Conservation (phyloP, 2,113 vertebrate species). For the Tetraodon nigroviridis region DNA sequence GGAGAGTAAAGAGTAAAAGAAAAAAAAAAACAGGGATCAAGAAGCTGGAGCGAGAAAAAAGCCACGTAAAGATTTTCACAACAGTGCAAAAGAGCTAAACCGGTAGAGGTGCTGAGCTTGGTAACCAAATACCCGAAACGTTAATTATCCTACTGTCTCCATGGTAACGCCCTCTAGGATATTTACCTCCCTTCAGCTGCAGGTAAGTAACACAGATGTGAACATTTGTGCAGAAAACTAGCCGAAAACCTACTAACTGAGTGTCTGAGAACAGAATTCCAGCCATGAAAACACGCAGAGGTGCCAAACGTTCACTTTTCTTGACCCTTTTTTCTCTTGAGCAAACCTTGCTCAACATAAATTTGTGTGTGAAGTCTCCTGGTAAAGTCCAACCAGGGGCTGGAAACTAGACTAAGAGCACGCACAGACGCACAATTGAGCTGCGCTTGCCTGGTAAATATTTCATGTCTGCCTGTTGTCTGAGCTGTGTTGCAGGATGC, state of each 20-base stretch:
- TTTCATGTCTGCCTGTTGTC: constrained; percentile 16
- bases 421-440: background rate
- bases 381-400: constrained; percentile 1
- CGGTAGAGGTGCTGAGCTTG: constrained; percentile 45
- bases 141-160: constrained; percentile 57
- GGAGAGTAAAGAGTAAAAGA: constrained; percentile 27
- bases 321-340: constrained; percentile 50
- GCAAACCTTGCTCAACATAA: constrained; percentile 43
- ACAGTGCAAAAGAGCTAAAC: constrained; percentile 36
- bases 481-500: constrained; percentile 9
- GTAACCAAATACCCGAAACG: constrained; percentile 50
- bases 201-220: constrained; percentile 49
- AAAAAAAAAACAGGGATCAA: constrained; percentile 38
- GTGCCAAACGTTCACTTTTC: constrained; percentile 41
- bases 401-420: background rate
- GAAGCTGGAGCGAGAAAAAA: constrained; percentile 22
- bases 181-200: constrained; percentile 37
- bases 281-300: constrained; percentile 37
- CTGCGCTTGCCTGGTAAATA: constrained; percentile 25
- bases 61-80: background rate
- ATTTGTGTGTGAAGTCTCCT: constrained; percentile 16
- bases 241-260: constrained; percentile 14
- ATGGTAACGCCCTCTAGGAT: constrained; percentile 47
- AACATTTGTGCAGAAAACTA: constrained; percentile 17
- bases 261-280: constrained; percentile 36